Evolutionary conservation across 2,888 invertebrate genomes (phyloP), one percentile per base, ranked within the genome.

Genomic region (Pyrrhosoma nymphula): DNA sequence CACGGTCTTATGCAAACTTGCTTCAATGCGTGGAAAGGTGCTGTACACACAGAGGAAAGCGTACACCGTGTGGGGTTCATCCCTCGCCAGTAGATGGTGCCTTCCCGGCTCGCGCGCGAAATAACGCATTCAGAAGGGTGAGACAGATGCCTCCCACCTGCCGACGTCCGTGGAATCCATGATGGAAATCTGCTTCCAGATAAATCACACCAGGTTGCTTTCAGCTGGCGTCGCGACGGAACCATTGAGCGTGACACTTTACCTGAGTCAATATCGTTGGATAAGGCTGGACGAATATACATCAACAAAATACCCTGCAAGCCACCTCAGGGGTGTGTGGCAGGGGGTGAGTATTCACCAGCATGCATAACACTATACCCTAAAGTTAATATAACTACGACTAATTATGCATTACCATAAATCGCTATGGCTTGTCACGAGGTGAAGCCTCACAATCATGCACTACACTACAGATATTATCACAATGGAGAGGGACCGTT

Each of bases 141-240:
- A 18, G 82, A 82, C 82, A 82, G 82, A 35, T 82, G 82, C 82
- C n/a, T 35, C 10, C 35, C 82, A 82, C 82, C 82, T 82, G 82
- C 82, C 82, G 82, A 23, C 35, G 35, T 35, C 82, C 82, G 3
- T 82, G 82, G 2, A 30, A 82, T 1, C 23, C 82, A 35, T 35
- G n/a, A 69, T 69, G 26, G 26, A 35, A 69, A 69, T 69, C 69
- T 69, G 69, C 26, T 69, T n/a, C 82, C 35, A 82, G 35, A 82
- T 16, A 82, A 82, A 82, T 82, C 82, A 35, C 75, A 82, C 82
- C 30, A 47, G 82, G 26, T 35, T 82, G 82, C 82, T 30, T n/a
- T 82, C 82, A 82, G 35, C 30, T 18, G 82, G 82, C 69, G n/a
- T 26, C 23, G n/a, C 69, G 69, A 69, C 69, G n/a, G 2, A 26